Evolutionary conservation across 2,797 vertebrate species (phyloP).

Genomic region (Sorex maritimensis): DNA sequence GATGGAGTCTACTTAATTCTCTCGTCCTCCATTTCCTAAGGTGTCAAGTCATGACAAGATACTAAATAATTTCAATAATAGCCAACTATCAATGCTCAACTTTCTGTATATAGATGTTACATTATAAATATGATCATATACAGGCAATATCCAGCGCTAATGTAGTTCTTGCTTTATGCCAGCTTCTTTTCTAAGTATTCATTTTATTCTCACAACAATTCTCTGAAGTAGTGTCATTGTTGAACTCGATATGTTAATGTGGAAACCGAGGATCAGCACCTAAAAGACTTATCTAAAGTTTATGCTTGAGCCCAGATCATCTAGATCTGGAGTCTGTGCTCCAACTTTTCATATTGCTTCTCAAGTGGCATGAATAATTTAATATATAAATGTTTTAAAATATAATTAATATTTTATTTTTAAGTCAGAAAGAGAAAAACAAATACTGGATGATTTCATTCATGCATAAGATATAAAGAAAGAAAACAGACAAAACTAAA

Average conservation of each 20-base stretch:
- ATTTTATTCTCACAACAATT: constrained; percentile 20
- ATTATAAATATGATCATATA: not conserved
- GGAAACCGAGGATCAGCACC: not conserved
- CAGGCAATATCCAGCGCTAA: not conserved
- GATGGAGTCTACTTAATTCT: not conserved
- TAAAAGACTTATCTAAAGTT: not conserved
- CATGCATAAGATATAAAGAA: not conserved
- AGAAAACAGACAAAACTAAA: not conserved
- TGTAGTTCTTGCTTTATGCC: not conserved
- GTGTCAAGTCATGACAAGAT: constrained; percentile 20
- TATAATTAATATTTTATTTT: not conserved
- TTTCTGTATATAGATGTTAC: not conserved
- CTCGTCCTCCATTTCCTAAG: constrained; percentile 32
- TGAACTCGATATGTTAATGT: not conserved
- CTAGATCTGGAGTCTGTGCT: not conserved
- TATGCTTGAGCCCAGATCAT: not conserved
- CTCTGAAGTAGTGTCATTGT: not conserved
- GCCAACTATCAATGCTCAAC: not conserved
- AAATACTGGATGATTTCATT: not conserved
- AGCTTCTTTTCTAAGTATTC: constrained; percentile 47
- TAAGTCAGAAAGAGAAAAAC: not conserved
- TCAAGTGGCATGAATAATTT: not conserved
- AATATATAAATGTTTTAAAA: not conserved
- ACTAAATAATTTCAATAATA: not conserved
- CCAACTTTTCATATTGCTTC: not conserved